Conservation (phyloP, 30 jellyfish, hydroid and myxozoan species). For the Phacellophora camtschatica region DNA sequence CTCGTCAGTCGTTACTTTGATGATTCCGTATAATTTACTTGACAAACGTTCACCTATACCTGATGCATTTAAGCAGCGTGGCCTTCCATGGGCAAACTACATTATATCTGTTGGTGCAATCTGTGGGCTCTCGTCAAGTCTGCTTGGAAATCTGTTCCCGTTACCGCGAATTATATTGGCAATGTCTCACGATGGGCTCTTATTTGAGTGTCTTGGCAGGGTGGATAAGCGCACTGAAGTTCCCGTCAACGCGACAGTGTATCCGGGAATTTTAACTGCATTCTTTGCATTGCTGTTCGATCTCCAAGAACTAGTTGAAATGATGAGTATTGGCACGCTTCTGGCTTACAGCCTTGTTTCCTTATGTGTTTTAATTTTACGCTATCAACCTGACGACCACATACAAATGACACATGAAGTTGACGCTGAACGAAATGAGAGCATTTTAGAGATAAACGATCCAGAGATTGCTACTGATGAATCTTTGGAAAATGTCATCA, state of each 20-base stretch:
- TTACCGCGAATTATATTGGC: slow-evolving; percentile 95
- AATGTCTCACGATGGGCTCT: slow-evolving; percentile 94
- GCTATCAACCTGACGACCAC: slow-evolving; percentile 97
- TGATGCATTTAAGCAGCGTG: slow-evolving; percentile 92
- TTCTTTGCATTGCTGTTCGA: slow-evolving; percentile 94
- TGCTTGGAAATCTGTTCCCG: slow-evolving; percentile 96
- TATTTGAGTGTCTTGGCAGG: slow-evolving; percentile 73
- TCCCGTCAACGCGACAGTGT: slow-evolving; percentile 98
- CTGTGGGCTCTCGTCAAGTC: slow-evolving; percentile 98
- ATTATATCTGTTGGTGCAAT: slow-evolving; percentile 98
- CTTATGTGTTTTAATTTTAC: slow-evolving; percentile 89
- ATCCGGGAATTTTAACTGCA: slow-evolving; percentile 98
- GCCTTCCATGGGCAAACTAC: slow-evolving; percentile 97
- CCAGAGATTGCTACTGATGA: slow-evolving; percentile 1
- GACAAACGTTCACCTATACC: slow-evolving; percentile 97
- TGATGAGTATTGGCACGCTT: slow-evolving; percentile 99
- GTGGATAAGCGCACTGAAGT: slow-evolving; percentile 81
- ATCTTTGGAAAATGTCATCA: not conserved
- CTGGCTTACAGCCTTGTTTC: slow-evolving; percentile 99
- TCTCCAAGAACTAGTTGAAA: slow-evolving; percentile 96
- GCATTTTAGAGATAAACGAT: not conserved
- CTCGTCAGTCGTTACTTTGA: slow-evolving; percentile 78
- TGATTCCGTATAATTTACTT: slow-evolving; percentile 79
- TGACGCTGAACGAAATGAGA: slow-evolving; percentile 30
- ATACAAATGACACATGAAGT: slow-evolving; percentile 37